Percentiles rank a stretch among this genome's conserved stretches.
Evolutionary conservation across 2,797 vertebrate genomes (phyloP).

Genomic region (Etheostoma nigrum): DNA sequence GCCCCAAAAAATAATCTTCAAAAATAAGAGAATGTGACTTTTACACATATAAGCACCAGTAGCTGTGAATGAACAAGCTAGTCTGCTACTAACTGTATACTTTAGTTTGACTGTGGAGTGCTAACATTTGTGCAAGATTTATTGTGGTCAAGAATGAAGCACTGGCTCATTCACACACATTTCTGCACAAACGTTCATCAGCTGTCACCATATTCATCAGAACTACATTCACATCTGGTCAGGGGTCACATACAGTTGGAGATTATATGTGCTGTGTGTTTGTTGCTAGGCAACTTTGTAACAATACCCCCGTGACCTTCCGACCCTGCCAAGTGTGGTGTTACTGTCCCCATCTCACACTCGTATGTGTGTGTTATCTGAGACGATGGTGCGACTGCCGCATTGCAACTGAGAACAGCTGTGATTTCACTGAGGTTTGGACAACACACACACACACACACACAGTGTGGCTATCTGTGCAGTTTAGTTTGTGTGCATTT

Average conservation of each 20-base stretch:
- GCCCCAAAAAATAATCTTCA: no score
- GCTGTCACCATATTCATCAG: conserved; percentile 45
- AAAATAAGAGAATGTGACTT: background rate
- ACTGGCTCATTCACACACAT: conserved; percentile 27
- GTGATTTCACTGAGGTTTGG: conserved; percentile 65
- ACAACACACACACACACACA: no score
- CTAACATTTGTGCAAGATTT: conserved; percentile 45
- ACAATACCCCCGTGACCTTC: conserved; percentile 78
- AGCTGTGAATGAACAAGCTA: conserved; percentile 13
- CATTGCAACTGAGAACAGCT: conserved; percentile 79
- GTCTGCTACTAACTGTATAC: conserved; percentile 1
- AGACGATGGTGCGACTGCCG: conserved; percentile 72
- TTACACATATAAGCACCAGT: background rate
- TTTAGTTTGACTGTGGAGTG: conserved; percentile 13
- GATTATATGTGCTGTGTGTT: conserved; percentile 29
- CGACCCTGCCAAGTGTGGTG: conserved; percentile 76
- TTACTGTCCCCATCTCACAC: conserved; percentile 65
- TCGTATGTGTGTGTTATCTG: conserved; percentile 65
- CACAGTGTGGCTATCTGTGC: background rate
- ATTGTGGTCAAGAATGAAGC: conserved; percentile 41
- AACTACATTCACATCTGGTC: conserved; percentile 45
- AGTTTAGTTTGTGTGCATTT: conserved; percentile 25
- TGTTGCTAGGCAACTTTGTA: conserved; percentile 78
- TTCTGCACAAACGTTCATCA: conserved; percentile 22
- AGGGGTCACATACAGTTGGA: background rate